A percentile compares a stretch with the other conserved stretches of the same genome.
Conservation (phyloP, 2,888 invertebrate genomes). For the Pseudolycoriella hygida region DNA sequence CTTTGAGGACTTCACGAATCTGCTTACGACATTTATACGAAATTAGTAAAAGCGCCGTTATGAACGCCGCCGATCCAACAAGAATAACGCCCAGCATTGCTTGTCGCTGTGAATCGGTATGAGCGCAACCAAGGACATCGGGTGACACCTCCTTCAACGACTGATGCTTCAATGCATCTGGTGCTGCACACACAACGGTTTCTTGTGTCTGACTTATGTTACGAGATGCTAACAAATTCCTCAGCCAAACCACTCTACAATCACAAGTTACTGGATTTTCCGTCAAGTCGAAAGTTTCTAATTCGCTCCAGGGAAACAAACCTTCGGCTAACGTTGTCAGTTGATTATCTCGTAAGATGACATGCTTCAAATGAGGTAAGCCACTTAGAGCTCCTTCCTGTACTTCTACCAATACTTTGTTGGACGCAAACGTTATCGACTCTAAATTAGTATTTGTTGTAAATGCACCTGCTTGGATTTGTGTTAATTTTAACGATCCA, state of each 20-base stretch:
- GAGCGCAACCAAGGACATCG: slow-evolving; percentile 65
- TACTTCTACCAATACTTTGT: slow-evolving; percentile 51
- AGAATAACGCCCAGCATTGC: slow-evolving; percentile 61
- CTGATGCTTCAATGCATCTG: slow-evolving; percentile 52
- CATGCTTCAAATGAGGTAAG: slow-evolving; percentile 57
- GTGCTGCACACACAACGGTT: slow-evolving; percentile 49
- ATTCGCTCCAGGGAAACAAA: slow-evolving; percentile 60
- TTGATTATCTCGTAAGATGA: slow-evolving; percentile 62
- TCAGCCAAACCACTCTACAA: slow-evolving; percentile 64
- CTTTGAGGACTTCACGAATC: slow-evolving; percentile 64
- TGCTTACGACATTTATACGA: slow-evolving; percentile 64
- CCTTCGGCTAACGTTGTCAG: slow-evolving; percentile 59
- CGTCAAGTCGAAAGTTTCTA: slow-evolving; percentile 56
- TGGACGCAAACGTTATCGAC: slow-evolving; percentile 54
- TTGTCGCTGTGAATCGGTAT: slow-evolving; percentile 60
- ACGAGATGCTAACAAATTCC: slow-evolving; percentile 38
- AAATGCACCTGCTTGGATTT: slow-evolving; percentile 61
- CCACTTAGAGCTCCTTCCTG: slow-evolving; percentile 64
- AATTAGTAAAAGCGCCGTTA: slow-evolving; percentile 53
- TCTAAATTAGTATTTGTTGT: slow-evolving; percentile 67
- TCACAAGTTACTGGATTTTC: slow-evolving; percentile 71
- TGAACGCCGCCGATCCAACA: slow-evolving; percentile 51
- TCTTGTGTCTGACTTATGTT: slow-evolving; percentile 17
- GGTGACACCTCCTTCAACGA: slow-evolving; percentile 48
- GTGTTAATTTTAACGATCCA: slow-evolving; percentile 53